A percentile compares a stretch with the other conserved stretches of the same genome.
These are phyloP conservation scores for Semaprochilodus insignis DNA, from an alignment of 2,797 vertebrate genomes.

Conservation along the genomic window DNA sequence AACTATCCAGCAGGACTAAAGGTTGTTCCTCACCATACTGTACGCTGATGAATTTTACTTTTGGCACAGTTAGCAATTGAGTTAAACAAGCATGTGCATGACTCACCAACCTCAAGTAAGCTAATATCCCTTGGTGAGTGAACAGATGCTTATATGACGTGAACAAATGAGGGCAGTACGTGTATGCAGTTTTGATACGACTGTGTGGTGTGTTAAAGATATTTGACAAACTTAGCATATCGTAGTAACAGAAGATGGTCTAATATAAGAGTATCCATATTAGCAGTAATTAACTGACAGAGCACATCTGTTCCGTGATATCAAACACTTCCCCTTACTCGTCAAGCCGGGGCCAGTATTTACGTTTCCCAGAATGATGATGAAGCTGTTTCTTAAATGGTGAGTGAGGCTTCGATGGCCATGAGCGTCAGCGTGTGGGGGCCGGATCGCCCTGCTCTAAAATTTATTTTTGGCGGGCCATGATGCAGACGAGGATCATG, in stretches of 20 bases:
- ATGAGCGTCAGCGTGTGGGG: constrained; percentile 15
- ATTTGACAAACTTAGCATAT: constrained; percentile 17
- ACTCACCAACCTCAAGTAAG: constrained; percentile 56
- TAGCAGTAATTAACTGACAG: constrained; percentile 67
- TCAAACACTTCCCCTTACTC: constrained; percentile 76
- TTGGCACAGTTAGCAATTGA: constrained; percentile 24
- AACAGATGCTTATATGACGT: constrained; percentile 23
- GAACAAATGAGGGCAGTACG: constrained; percentile 34
- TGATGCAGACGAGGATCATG: constrained; percentile 63
- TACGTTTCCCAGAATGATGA: constrained; percentile 84
- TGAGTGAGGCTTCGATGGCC: constrained; percentile 36
- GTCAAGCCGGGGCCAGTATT: constrained; percentile 77
- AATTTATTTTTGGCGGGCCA: constrained; percentile 75
- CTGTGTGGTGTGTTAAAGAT: constrained; percentile 27
- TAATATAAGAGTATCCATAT: constrained; percentile 70
- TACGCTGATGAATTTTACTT: constrained; percentile 30
- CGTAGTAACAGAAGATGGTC: constrained; percentile 1
- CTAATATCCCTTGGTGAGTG: constrained; percentile 49
- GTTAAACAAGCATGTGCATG: constrained; percentile 34
- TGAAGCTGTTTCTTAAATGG: constrained; percentile 82
- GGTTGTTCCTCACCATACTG: neutral
- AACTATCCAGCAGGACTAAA: neutral
- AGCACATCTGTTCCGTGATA: constrained; percentile 78
- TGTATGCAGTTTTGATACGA: constrained; percentile 41
- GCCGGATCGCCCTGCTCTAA: constrained; percentile 15